A percentile compares a stretch with the other conserved stretches of the same genome.
These are phyloP conservation scores for Andrena flavipes DNA, from an alignment of 2,888 invertebrate genomes.

Conservation along the genomic window DNA sequence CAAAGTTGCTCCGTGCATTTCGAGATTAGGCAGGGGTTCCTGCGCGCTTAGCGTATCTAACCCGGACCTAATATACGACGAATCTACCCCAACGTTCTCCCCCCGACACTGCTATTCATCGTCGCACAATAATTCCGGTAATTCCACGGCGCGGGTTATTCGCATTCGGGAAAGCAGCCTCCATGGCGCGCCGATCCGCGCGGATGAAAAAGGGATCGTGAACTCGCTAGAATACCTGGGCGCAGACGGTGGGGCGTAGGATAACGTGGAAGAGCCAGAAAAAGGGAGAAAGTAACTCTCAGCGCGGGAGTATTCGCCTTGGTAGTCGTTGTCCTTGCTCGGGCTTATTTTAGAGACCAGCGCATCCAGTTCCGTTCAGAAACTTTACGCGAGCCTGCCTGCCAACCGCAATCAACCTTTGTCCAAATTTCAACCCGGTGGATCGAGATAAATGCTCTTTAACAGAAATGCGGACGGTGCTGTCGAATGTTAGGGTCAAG, in stretches of 20 bases:
- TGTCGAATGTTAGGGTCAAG: background rate
- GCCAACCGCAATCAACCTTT: slow-evolving; percentile 55
- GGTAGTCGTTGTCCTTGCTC: slow-evolving; percentile 42
- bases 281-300: slow-evolving; percentile 3
- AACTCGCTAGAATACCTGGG: slow-evolving; percentile 9
- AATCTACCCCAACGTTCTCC: background rate
- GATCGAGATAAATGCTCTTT: background rate
- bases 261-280: background rate
- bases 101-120: slow-evolving; percentile 5
- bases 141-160: slow-evolving; percentile 6
- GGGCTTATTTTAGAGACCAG: slow-evolving; percentile 50
- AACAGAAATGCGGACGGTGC: background rate
- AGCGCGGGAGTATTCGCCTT: background rate
- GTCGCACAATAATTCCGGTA: slow-evolving; percentile 23
- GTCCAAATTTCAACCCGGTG: slow-evolving; percentile 30
- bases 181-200: slow-evolving; percentile 10
- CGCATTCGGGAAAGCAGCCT: slow-evolving; percentile 7
- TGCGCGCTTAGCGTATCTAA: background rate
- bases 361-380: slow-evolving; percentile 23
- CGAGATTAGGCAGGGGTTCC: background rate
- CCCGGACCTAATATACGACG: background rate
- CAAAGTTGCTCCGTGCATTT: background rate
- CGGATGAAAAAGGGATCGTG: background rate
- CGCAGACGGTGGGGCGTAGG: background rate
- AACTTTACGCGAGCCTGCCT: slow-evolving; percentile 48